Conservation (phyloP, 2,797 vertebrate genomes). For the Spheniscus humboldti region DNA sequence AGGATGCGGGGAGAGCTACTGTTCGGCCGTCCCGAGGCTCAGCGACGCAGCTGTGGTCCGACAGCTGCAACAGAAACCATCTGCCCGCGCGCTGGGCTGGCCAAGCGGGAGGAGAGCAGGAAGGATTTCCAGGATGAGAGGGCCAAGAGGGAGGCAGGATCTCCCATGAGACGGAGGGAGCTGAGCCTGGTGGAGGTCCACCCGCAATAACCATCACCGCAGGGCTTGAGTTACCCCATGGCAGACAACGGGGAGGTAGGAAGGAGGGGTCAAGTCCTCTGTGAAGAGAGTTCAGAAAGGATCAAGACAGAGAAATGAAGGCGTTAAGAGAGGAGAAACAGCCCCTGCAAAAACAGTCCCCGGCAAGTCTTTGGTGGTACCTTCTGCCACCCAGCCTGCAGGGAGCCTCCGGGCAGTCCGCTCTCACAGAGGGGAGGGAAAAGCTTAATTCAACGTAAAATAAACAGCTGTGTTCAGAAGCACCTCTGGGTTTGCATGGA, state of each 20-base stretch:
- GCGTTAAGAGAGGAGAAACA: neutral
- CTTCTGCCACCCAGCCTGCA: neutral
- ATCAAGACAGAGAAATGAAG: neutral
- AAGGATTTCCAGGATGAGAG: neutral
- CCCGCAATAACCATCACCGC: rapidly evolving
- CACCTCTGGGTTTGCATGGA: neutral
- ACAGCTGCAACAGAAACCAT: constrained; percentile 39
- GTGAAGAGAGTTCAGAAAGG: neutral
- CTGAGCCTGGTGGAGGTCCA: neutral
- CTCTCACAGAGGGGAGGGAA: neutral
- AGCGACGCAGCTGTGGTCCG: neutral
- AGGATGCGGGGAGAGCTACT: neutral
- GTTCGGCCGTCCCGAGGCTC: rapidly evolving
- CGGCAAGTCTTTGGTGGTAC: neutral
- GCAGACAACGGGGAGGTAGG: rapidly evolving
- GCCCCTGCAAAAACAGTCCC: neutral
- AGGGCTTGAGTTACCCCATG: neutral
- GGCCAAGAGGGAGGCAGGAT: neutral
- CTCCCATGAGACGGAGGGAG: neutral
- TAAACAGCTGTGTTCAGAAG: neutral
- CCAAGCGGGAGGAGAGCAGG: neutral
- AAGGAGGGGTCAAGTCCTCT: neutral
- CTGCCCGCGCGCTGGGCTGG: neutral
- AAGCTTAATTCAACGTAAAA: neutral
- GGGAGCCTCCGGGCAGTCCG: neutral